These are phyloP conservation scores for Parelbella ahira DNA, from an alignment of 2,888 invertebrate species.

Conservation along the genomic window DNA sequence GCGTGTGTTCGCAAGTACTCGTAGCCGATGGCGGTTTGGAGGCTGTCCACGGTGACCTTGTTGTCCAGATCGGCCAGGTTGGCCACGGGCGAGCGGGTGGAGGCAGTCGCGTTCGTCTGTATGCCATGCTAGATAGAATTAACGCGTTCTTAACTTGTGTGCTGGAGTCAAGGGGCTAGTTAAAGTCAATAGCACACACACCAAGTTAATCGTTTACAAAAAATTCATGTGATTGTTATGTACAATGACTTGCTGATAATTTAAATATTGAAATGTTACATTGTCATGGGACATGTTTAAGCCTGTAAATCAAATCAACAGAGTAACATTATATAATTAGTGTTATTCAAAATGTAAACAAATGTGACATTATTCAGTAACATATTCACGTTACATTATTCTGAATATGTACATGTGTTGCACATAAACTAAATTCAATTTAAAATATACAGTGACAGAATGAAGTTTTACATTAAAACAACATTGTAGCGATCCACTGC, in stretches of 20 bases:
- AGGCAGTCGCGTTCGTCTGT: slow-evolving; percentile 91
- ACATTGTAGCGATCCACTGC: not conserved
- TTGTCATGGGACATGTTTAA: too few species aligned
- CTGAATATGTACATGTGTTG: slow-evolving; percentile 4
- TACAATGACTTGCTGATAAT: too few species aligned
- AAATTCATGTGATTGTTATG: slow-evolving; percentile 2
- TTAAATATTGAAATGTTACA: slow-evolving; percentile 4
- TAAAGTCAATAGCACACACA: slow-evolving; percentile 36
- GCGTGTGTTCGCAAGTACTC: slow-evolving; percentile 89
- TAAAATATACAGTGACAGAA: slow-evolving; percentile 5
- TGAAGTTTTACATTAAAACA: slow-evolving; percentile 10
- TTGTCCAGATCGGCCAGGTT: slow-evolving; percentile 90
- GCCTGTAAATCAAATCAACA: too few species aligned
- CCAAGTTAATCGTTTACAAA: slow-evolving; percentile 10
- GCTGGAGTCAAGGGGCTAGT: too few species aligned
- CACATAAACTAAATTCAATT: slow-evolving; percentile 4
- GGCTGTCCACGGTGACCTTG: slow-evolving; percentile 84
- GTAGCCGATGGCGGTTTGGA: slow-evolving; percentile 90
- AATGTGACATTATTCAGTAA: slow-evolving; percentile 13
- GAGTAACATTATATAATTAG: too few species aligned
- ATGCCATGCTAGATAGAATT: slow-evolving; percentile 86
- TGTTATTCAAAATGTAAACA: too few species aligned
- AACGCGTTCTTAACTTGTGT: slow-evolving; percentile 58
- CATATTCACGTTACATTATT: slow-evolving; percentile 3
- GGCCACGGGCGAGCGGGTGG: slow-evolving; percentile 89